Evolutionary conservation across 2,113 vertebrate genomes (phyloP), one percentile per base, ranked within the genome.

Genomic region (Sylvietta virens): DNA sequence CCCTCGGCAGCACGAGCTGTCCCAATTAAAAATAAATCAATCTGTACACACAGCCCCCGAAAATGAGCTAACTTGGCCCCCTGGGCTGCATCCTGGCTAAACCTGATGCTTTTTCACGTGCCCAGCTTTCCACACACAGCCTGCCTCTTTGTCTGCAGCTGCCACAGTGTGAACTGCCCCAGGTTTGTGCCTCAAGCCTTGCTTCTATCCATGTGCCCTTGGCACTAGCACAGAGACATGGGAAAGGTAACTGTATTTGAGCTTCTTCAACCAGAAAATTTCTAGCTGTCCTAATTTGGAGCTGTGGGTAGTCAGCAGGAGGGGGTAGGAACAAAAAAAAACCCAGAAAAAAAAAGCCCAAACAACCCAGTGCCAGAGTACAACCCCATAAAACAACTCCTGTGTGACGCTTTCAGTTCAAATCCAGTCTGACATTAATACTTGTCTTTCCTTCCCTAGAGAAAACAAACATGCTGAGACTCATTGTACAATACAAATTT

Each of bases 81-180:
- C 85, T 85, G 85, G 74, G 58, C 51, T 82, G 92, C 72, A 50
- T 53, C 62, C 28, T 69, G 57, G 31, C 48, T 85, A 48, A 79
- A 60, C n/a, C 40, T 57, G 62, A 72, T 74, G 60, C 10, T 42
- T 35, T 91, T 91, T 37, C 54, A n/a, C 48, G 51, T 35, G 47
- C 28, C 53, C 1, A 5, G 73, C 56, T 81, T 71, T 60, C 79
- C 65, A 30, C 48, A 82, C 66, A 3, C 14, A 13, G 22, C 10
- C 88, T 93, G 94, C 37, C 48, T 39, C 94, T 97, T 67, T 94
- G 57, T 93, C 22, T 93, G 92, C 95, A 97, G 81, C 96, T 97
- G 95, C 85, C 95, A 82, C 30, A 11, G 94, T 62, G 94, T 48
- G 86, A 96, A 72, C 39, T 54, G 71, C 66, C 67, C 67, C 82